Base-by-base conservation (phyloP, 1,140 invertebrate genomes). In the Drosophila tristis region DNA sequence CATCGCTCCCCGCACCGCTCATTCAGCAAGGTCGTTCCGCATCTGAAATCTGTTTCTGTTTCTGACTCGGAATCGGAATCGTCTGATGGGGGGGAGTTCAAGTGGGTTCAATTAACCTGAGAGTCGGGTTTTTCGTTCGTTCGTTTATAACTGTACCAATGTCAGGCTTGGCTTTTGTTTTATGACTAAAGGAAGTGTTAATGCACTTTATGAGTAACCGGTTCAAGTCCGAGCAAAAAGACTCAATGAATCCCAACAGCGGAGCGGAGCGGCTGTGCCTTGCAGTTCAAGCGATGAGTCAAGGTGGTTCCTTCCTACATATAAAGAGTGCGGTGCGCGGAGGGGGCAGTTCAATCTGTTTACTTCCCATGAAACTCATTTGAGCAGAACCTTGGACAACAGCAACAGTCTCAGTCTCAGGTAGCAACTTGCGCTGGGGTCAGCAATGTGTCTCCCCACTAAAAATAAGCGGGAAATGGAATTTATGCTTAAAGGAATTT, bases 21-120 rank as follows among this genome's bases (percentile, higher is more conserved):
- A 61, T 59, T 70, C 73, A 89, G 65, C 84, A 89, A 89, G 84
- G 84, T 89, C 84, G 84, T 87, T 82, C 82, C 82, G 81, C 81
- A 75, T 86, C 59, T 66, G 61, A 81, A 70, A 67, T 70, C 64
- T 64, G 64, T 67, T 74, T 70, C 64, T 64, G 64, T 67, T 74
- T 62, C 51, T 62, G 54, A 62, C 62, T 66, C 57, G 70, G 60
- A 45, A 53, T 56, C 9, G 43, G 44, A 25, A 29, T 56, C 23
- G 29, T 31, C 29, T 31, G 29, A 7, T 5, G 0, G 26, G 26
- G 26, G 5, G 26, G 29, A 80, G 84, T 89, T 89, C 84, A 89
- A 84, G 82, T 89, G 85, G 77, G 84, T 89, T 89, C 84, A 89
- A 84, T 89, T 89, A 82, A 81, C 82, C 82, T 55, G 49, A 67